A percentile compares a stretch with the other conserved stretches of the same genome.
phyloP scores from a whole-genome alignment of 2,797 vertebrate genomes.

The Takifugu ocellatus region DNA sequence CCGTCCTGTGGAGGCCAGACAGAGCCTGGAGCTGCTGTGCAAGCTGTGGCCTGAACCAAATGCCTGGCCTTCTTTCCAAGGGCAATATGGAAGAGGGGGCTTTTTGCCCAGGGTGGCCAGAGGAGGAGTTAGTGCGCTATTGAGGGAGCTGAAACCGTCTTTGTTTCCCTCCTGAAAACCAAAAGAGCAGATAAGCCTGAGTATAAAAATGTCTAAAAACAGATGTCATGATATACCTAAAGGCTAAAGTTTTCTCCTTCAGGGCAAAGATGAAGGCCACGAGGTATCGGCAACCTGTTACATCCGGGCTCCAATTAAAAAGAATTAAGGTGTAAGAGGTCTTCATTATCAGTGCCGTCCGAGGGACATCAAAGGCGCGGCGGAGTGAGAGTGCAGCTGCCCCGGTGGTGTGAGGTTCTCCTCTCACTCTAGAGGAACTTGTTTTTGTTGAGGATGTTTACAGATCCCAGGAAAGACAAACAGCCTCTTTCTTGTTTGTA shows the following conservation, averaged over 20 bases:
- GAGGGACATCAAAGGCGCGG: conserved; percentile 73
- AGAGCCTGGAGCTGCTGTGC: conserved; percentile 64
- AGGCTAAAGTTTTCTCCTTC: conserved; percentile 1
- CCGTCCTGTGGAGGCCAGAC: conserved; percentile 70
- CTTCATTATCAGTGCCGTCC: conserved; percentile 74
- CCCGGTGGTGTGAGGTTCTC: conserved; percentile 75
- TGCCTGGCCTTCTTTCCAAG: conserved; percentile 67
- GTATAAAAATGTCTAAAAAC: conserved; percentile 1
- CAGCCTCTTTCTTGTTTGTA: conserved; percentile 70
- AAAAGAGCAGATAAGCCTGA: neutral
- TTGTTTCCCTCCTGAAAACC: conserved; percentile 7
- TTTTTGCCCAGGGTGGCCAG: conserved; percentile 33
- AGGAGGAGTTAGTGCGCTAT: conserved; percentile 45
- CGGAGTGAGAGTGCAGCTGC: conserved; percentile 80
- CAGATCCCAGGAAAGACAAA: conserved; percentile 81
- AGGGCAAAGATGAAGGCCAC: conserved; percentile 21
- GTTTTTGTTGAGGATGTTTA: conserved; percentile 83
- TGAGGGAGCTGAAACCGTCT: conserved; percentile 58
- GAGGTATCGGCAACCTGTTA: conserved; percentile 52
- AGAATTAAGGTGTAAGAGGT: conserved; percentile 71
- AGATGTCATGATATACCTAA: too few relatives aligned
- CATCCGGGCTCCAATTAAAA: conserved; percentile 65
- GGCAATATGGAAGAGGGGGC: conserved; percentile 45
- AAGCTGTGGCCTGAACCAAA: conserved; percentile 76
- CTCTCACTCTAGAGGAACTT: conserved; percentile 67